phyloP scores from a whole-genome alignment of 64 coral and sea anemone species.

The Astreopora myriophthalma region DNA sequence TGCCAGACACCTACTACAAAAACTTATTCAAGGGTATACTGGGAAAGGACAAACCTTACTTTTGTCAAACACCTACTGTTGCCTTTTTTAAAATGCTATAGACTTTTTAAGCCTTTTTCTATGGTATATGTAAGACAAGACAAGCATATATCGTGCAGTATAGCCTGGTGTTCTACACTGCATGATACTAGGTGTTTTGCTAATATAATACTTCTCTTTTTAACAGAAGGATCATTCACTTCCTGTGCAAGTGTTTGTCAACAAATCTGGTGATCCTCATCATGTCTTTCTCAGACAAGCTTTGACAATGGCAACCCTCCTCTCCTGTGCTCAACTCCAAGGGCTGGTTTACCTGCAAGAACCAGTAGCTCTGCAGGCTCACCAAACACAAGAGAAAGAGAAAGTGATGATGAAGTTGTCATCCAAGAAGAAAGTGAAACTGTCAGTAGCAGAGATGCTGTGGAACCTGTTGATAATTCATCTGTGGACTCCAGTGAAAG shows the following conservation, averaged over 20 bases:
- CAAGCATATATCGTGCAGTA: neutral
- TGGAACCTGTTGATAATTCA: neutral
- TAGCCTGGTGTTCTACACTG: neutral
- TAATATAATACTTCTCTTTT: neutral
- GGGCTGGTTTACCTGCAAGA: neutral
- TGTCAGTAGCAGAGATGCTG: neutral
- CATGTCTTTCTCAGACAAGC: neutral
- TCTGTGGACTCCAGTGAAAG: neutral
- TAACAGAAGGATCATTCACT: slow-evolving; percentile 11
- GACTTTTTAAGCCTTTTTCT: neutral
- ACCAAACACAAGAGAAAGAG: neutral
- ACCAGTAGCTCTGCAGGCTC: neutral
- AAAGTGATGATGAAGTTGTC: neutral
- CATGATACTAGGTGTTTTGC: neutral
- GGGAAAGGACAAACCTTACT: neutral
- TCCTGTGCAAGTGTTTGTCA: slow-evolving; percentile 29
- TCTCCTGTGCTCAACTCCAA: neutral
- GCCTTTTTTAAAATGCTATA: neutral
- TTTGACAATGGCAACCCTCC: neutral
- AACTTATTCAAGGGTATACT: neutral
- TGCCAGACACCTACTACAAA: neutral
- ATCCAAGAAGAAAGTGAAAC: neutral
- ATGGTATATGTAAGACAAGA: neutral
- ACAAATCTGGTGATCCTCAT: slow-evolving; percentile 10
- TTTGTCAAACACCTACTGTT: neutral